Conservation (phyloP, 1,140 invertebrate species). For the Ostrea edulis region DNA sequence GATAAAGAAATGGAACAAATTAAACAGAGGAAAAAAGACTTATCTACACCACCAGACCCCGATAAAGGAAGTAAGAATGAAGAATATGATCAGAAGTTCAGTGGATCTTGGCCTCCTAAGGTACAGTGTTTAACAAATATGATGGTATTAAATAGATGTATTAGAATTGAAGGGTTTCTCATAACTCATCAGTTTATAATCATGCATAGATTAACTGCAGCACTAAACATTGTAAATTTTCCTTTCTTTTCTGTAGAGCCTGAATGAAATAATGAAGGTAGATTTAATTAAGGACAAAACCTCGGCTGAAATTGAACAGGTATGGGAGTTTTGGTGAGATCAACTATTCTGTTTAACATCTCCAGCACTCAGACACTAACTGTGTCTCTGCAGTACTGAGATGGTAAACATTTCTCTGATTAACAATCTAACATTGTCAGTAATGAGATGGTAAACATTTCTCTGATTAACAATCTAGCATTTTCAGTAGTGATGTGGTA, state of each 20-base stretch:
- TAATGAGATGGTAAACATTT: no score
- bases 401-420: no score
- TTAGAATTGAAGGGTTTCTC: no score
- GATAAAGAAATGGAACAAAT: slow-evolving; percentile 24
- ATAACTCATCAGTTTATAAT: no score
- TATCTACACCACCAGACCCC: slow-evolving; percentile 26
- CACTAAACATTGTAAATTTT: not conserved
- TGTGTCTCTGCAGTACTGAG: no score
- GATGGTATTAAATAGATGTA: no score
- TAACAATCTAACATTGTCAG: no score
- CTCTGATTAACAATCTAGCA: no score
- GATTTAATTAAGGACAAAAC: slow-evolving; percentile 88
- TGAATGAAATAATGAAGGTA: slow-evolving; percentile 87
- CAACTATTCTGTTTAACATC: no score
- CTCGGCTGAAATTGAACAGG: slow-evolving; percentile 85
- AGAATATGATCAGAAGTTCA: slow-evolving; percentile 3
- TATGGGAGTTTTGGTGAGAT: slow-evolving; percentile 48
- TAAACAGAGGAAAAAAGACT: slow-evolving; percentile 40
- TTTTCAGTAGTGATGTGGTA: not conserved
- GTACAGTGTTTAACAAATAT: not conserved
- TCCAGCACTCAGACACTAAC: no score
- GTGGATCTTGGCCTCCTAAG: slow-evolving; percentile 40
- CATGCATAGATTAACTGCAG: no score
- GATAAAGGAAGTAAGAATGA: not conserved
- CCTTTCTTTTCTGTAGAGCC: slow-evolving; percentile 52